A percentile compares a stretch with the other conserved stretches of the same genome.
Evolutionary conservation across 2,113 vertebrate genomes (phyloP).

Genomic region (Amblyornis subalaris): DNA sequence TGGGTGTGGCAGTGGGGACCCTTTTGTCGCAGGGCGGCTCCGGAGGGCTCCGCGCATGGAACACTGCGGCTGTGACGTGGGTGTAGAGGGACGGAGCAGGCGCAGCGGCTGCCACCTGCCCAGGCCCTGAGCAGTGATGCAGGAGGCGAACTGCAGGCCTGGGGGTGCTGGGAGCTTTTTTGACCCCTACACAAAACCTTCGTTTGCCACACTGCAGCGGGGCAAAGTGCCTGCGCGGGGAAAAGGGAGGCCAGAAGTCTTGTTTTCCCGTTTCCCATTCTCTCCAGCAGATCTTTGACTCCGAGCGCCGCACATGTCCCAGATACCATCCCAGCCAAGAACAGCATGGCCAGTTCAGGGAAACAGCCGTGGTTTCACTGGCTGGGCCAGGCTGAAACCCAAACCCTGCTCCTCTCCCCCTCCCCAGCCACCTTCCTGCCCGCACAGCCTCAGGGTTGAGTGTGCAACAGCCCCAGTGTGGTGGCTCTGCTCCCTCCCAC

Average conservation of each 20-base stretch:
- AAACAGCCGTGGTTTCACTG: not conserved
- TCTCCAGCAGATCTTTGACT: not conserved
- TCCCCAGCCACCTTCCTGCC: not conserved
- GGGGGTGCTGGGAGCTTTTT: not conserved
- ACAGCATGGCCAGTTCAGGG: not conserved
- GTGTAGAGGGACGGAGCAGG: not conserved
- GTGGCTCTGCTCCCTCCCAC: not conserved
- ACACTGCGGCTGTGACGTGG: not conserved
- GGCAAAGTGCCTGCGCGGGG: rapidly evolving
- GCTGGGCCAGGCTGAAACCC: not conserved
- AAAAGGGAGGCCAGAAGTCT: not conserved
- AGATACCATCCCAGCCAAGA: not conserved
- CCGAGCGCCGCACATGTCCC: not conserved
- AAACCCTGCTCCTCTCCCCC: not conserved
- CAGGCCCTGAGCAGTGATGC: not conserved
- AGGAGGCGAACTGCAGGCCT: not conserved
- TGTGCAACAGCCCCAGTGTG: not conserved
- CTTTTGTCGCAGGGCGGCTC: not conserved
- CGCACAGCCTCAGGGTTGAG: rapidly evolving
- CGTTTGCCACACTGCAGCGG: not conserved
- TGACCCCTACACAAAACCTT: not conserved
- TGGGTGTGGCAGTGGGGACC: not conserved
- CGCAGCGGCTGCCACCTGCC: slow-evolving; percentile 10
- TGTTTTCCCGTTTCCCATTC: not conserved
- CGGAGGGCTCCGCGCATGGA: not conserved